These are phyloP conservation scores for Heterodera carotae DNA, from an alignment of 1,140 invertebrate genomes.

Conservation along the genomic window DNA sequence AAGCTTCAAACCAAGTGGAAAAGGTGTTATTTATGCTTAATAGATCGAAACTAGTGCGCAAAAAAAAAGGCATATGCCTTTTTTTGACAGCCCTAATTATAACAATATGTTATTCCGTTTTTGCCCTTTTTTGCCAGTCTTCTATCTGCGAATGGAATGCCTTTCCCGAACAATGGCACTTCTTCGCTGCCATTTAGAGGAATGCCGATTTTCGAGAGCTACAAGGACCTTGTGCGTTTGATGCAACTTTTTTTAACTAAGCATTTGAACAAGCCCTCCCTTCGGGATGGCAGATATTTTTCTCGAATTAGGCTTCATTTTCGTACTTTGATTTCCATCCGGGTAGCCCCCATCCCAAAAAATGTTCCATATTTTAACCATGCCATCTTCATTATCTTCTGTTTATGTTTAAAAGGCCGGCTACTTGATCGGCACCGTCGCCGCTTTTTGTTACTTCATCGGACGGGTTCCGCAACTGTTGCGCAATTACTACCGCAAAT, in stretches of 20 bases:
- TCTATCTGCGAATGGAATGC: not conserved
- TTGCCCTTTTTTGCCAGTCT: slow-evolving; percentile 11
- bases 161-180: not conserved
- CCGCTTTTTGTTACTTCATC: slow-evolving; percentile 63
- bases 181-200: not conserved
- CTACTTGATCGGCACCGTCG: slow-evolving; percentile 63
- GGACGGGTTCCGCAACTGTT: slow-evolving; percentile 63
- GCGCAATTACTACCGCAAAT: slow-evolving; percentile 63
- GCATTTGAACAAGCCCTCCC: too few relatives aligned
- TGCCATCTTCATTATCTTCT: not conserved
- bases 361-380: not conserved
- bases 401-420: slow-evolving; percentile 53
- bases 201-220: slow-evolving; percentile 53
- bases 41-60: too few relatives aligned
- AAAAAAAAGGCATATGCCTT: too few relatives aligned
- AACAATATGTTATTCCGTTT: too few relatives aligned
- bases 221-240: slow-evolving; percentile 42
- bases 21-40: too few relatives aligned
- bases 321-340: too few relatives aligned
- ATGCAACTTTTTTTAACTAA: slow-evolving; percentile 1
- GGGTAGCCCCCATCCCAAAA: too few relatives aligned
- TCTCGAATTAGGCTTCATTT: too few relatives aligned
- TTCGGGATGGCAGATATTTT: too few relatives aligned
- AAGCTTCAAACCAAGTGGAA: too few relatives aligned
- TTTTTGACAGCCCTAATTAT: too few relatives aligned